Percentiles rank a stretch among this genome's conserved stretches.
These are phyloP conservation scores for Drosophila paracracens DNA, from an alignment of 2,888 invertebrate species.

Conservation along the genomic window DNA sequence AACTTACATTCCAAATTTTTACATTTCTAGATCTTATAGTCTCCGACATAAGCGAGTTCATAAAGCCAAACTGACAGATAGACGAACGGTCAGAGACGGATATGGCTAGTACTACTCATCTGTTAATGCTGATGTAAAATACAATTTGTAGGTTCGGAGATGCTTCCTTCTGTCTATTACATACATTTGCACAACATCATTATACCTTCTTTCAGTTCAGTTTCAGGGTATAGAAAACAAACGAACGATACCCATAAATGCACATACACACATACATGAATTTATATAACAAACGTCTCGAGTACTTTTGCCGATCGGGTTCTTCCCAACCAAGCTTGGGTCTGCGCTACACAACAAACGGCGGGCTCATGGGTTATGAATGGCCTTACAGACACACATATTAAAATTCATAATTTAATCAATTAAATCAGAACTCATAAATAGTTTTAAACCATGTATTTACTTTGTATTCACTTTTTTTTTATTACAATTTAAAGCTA, in stretches of 20 bases:
- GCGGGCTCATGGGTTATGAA: constrained; percentile 13
- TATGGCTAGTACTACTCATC: neutral
- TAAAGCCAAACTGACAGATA: neutral
- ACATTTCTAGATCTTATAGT: neutral
- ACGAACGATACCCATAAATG: neutral
- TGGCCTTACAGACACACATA: neutral
- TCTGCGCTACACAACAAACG: constrained; percentile 36
- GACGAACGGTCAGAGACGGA: neutral
- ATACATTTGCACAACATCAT: neutral
- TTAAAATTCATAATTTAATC: neutral
- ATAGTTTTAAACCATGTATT: neutral
- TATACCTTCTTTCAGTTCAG: neutral
- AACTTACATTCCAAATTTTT: neutral
- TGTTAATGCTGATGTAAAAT: neutral
- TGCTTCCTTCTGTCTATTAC: neutral
- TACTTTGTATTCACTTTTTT: neutral
- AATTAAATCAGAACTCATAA: neutral
- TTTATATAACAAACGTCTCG: constrained; percentile 19
- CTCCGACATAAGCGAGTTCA: neutral
- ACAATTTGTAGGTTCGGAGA: neutral
- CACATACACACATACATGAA: neutral
- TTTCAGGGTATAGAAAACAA: neutral
- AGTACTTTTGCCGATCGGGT: constrained; percentile 35
- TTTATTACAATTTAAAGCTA: neutral
- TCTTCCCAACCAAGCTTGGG: constrained; percentile 41